These are phyloP conservation scores for Chromoteleia sp. DNA, from an alignment of 2,888 invertebrate genomes.

Conservation along the genomic window DNA sequence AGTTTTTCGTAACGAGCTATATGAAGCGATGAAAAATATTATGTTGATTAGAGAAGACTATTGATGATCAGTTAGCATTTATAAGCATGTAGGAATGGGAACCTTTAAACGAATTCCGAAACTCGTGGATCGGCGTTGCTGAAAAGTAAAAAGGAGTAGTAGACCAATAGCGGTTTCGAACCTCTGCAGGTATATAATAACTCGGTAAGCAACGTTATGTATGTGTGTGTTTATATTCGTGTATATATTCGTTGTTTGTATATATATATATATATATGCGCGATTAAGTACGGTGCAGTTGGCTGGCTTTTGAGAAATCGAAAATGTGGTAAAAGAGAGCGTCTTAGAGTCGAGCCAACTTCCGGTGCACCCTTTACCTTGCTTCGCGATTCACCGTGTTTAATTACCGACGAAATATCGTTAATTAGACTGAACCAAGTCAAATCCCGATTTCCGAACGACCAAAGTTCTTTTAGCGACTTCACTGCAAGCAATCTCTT, in stretches of 20 bases:
- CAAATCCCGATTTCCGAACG: conserved; percentile 69
- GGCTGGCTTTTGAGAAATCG: conserved; percentile 75
- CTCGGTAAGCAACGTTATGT: conserved; percentile 30
- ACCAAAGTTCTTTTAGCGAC: conserved; percentile 71
- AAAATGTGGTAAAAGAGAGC: conserved; percentile 80
- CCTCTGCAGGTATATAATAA: conserved; percentile 56
- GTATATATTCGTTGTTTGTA: conserved; percentile 1
- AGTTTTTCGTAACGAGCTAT: conserved; percentile 30
- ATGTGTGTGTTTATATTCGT: conserved; percentile 8
- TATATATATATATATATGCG: conserved; percentile 25
- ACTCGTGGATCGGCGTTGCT: conserved; percentile 67
- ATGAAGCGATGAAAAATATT: conserved; percentile 62
- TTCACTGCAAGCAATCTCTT: conserved; percentile 72
- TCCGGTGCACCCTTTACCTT: conserved; percentile 77
- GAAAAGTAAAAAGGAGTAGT: conserved; percentile 74
- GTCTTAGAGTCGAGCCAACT: conserved; percentile 77
- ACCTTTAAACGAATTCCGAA: conserved; percentile 71
- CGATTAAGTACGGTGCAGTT: conserved; percentile 67
- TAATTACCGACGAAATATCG: conserved; percentile 84
- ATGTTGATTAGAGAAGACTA: conserved; percentile 57
- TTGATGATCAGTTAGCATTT: conserved; percentile 56
- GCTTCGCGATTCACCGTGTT: conserved; percentile 80
- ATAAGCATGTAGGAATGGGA: conserved; percentile 59
- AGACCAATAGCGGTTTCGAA: conserved; percentile 79
- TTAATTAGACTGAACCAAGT: conserved; percentile 79